Percentiles rank a stretch among this genome's conserved stretches.
phyloP scores from a whole-genome alignment of 53 echinoderm and acorn worm species.

The Mesocentrotus franciscanus region DNA sequence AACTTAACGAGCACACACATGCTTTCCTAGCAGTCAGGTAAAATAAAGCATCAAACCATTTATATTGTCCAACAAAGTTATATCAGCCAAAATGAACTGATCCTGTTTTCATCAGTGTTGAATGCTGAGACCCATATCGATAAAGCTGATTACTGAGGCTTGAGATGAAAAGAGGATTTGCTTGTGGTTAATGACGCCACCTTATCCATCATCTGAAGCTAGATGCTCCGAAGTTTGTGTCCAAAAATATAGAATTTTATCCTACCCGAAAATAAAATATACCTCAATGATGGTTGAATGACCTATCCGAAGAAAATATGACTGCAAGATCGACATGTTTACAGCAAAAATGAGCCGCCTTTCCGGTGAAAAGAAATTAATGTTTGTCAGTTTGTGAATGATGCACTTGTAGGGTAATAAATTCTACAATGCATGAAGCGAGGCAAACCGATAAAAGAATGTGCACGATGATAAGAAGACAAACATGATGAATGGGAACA shows the following conservation, averaged over 20 bases:
- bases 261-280: background rate
- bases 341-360: background rate
- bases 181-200: background rate
- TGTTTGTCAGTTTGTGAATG: conserved; percentile 1
- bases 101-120: too few species aligned
- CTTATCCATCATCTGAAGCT: background rate
- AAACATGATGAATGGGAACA: background rate
- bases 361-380: background rate
- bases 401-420: background rate
- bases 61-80: too few species aligned
- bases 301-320: background rate
- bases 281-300: background rate
- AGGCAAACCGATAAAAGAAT: background rate
- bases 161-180: background rate
- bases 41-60: too few species aligned
- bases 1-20: too few species aligned
- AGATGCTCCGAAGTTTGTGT: too few species aligned
- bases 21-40: too few species aligned
- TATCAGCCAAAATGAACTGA: too few species aligned
- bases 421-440: background rate
- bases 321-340: background rate
- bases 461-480: background rate
- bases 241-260: background rate
- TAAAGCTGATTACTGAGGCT: background rate
- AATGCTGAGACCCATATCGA: background rate